Conservation (phyloP, 2,888 invertebrate genomes). For the Harpalus rubripes region DNA sequence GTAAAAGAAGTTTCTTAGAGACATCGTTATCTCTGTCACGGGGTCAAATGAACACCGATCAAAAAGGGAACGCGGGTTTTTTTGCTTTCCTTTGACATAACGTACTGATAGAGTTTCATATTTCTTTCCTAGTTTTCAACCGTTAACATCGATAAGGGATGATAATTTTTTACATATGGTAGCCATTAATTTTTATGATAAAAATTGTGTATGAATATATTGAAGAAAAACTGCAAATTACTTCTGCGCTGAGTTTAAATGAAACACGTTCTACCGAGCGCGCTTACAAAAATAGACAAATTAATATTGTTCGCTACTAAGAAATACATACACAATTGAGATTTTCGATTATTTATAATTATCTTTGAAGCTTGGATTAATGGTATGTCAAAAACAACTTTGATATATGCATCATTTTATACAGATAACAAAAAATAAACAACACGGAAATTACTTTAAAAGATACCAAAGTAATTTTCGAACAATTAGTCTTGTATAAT, state of each 20-base stretch:
- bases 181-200: background rate
- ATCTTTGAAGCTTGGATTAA: constrained; percentile 33
- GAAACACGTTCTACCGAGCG: background rate
- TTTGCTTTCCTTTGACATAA: background rate
- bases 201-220: constrained; percentile 31
- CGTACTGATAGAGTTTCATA: background rate
- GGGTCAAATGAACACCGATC: constrained; percentile 46
- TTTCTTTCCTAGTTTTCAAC: constrained; percentile 1
- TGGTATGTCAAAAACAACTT: constrained; percentile 47
- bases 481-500: constrained; percentile 42
- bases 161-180: background rate
- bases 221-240: background rate
- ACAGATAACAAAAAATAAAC: constrained; percentile 20
- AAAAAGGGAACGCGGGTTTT: constrained; percentile 43
- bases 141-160: background rate
- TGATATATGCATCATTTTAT: constrained; percentile 30
- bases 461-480: constrained; percentile 23
- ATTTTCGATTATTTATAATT: constrained; percentile 41
- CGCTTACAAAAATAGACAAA: background rate
- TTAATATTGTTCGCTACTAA: background rate
- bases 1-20: background rate
- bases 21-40: constrained; percentile 41
- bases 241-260: background rate
- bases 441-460: constrained; percentile 24
- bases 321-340: constrained; percentile 16